Base-by-base conservation (phyloP, 2,888 invertebrate genomes). In the Xestia c-nigrum region DNA sequence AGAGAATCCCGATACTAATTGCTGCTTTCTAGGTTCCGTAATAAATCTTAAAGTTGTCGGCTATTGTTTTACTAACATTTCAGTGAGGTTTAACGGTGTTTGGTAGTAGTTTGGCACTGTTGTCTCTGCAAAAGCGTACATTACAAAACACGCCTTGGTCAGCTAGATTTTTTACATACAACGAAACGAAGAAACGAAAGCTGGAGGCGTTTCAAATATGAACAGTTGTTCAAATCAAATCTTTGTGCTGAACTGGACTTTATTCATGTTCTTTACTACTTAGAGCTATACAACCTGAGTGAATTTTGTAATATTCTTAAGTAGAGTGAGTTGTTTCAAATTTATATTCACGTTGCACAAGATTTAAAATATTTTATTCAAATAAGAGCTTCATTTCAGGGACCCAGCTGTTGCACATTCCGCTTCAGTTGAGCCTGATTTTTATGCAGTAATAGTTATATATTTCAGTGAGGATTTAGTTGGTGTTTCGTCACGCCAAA, bases 1-100 rank as follows among this genome's bases (percentile, higher is more conserved):
- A 67, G 63, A 64, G 52, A 78, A 71, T 65, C 73, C 83, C 14
- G 21, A 9, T 38, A 31, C 5, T 40, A 81, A 57, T 59, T 46
- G 31, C 4, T 61, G 16, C 12, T 68, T 68, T 64, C 14, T 68
- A 43, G 73, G 50, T 64, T 6, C 50, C 43, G 72, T 21, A 63
- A 9, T 52, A 50, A 14, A 63, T 38, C 10, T 68, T 59, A 19
- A 38, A 24, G 16, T 40, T 52, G 24, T 63, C 46, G 1, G 16
- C 43, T 64, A 43, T 4, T 38, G n/a, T n/a, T 64, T 55, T 3
- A 21, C 7, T 4, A 52, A 57, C 6, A 43, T 40, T 47, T n/a
- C 5, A n/a, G 59, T 59, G 19, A 59, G 9, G 16, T 59, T 59
- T 31, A 59, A 59, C 19, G 59, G 19, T 19, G 31, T 59, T 59